Base-by-base conservation (phyloP, 2,113 vertebrate species). In the Lathamus discolor region DNA sequence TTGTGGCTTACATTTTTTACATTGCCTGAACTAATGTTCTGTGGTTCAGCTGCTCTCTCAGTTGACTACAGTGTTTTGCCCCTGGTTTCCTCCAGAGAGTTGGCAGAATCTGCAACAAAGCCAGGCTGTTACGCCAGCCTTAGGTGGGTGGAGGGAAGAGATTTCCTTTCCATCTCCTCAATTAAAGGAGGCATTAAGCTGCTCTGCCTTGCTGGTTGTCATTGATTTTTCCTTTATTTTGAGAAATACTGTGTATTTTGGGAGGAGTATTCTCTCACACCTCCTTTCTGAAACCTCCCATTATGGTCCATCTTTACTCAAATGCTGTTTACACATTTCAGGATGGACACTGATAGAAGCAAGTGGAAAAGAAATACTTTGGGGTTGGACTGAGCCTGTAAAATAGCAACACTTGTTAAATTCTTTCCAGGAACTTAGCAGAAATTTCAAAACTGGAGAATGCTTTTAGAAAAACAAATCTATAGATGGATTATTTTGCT, bases 361-460 rank as follows among this genome's bases (percentile, higher is more conserved):
- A 74, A 95, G 33, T 69, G 62, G 62, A 88, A 94, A 82, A 81
- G 2, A 90, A 94, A 76, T 80, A 64, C 37, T 61, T 87, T 7
- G 28, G n/a, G 33, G 87, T 94, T 91, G 37, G 70, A 74, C 78
- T 41, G 19, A 91, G 28, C 4, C 46, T 77, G 41, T 75, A 62
- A 72, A 86, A 59, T 75, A 86, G 84, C 63, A 95, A 46, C 17
- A 54, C 33, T 92, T 57, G 33, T 37, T 81, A 78, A 91, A 39
- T 87, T 93, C 39, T 80, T 78, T 86, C 57, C 88, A 96, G 62
- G 66, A 96, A 78, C 78, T 84, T 61, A 89, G 41, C 43, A 67
- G 35, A 88, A 91, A 88, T 61, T 92, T 87, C 61, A 72, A 66
- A 78, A 75, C n/a, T 72, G 9, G 12, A 68, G 52, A 75, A 39